Percentiles rank a stretch among this genome's conserved stretches.
Evolutionary conservation across 1,140 invertebrate species (phyloP).

Genomic region (Periplaneta americana): DNA sequence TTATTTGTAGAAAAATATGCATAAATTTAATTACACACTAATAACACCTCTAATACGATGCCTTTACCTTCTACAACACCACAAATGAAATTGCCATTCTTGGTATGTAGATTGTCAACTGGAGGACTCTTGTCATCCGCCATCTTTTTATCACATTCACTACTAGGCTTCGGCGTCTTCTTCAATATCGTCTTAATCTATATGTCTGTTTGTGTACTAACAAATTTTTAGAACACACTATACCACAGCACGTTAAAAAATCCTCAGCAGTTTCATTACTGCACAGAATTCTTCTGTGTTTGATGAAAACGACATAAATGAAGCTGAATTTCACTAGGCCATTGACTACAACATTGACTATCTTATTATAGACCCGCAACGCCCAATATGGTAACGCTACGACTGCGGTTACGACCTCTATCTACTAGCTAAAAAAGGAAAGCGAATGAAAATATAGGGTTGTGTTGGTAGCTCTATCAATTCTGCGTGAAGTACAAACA

Average conservation of each 20-base stretch:
- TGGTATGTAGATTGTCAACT: conserved; percentile 50
- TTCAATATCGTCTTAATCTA: background rate
- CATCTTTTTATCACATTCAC: background rate
- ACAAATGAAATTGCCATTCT: conserved; percentile 77
- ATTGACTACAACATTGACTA: background rate
- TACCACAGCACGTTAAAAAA: background rate
- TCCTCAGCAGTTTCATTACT: background rate
- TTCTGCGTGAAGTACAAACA: no score
- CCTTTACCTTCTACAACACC: conserved; percentile 83
- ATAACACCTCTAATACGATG: no score
- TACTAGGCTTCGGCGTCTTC: background rate
- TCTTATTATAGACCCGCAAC: no score
- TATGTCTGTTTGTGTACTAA: background rate
- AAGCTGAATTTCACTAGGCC: background rate
- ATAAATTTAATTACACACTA: no score
- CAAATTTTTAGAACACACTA: background rate
- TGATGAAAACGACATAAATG: background rate
- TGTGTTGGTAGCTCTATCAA: no score
- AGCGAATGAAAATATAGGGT: no score
- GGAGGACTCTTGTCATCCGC: background rate
- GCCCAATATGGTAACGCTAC: no score
- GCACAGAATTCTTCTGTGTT: background rate
- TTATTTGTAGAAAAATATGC: no score
- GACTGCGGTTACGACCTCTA: no score
- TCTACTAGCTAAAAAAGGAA: no score